Base-by-base conservation (phyloP, 2,888 invertebrate species). In the Thereva nobilitata region DNA sequence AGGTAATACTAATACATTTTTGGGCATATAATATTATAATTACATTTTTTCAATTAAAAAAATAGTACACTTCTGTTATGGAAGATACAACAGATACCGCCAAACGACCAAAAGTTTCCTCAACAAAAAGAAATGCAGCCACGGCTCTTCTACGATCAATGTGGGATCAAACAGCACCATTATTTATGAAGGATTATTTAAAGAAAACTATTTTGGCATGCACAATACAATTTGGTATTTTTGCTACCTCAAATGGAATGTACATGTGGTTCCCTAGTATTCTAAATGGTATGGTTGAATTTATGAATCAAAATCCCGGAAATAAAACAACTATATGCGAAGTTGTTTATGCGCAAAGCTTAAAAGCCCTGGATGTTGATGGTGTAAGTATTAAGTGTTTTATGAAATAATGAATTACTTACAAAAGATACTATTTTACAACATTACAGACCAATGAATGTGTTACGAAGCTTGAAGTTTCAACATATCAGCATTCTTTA, bases 261-360 rank as follows among this genome's bases (percentile, higher is more conserved):
- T 77, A 78, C 49, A 76, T 80, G 75, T 80, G 78, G 77, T 77
- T 79, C 64, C 79, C 79, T 4, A 74, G 77, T 57, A 78, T 80
- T 9, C 69, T 79, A 40, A 78, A 79, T 67, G 75, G 75, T 53
- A 73, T 78, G 40, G 75, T 74, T 0, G 74, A 76, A 35, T 79
- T 73, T 67, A 73, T 74, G 49, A 72, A 72, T 5, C 70, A 73
- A 38, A 70, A 77, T 68, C 76, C 77, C 0, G 70, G 70, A 12
- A 71, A 74, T 47, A 69, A 66, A 6, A 75, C 76, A 1, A 74
- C 75, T 9, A 75, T 79, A 44, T 79, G 79, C 64, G 72, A 77
- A 34, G 73, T 77, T 6, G 72, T 76, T 7, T 73, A 75, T 64
- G 70, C 50, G 2, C 69, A 68, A 47, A 41, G 57, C 12, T 5